These are phyloP conservation scores for Agrotis exclamationis DNA, from an alignment of 2,888 invertebrate genomes.

Conservation along the genomic window DNA sequence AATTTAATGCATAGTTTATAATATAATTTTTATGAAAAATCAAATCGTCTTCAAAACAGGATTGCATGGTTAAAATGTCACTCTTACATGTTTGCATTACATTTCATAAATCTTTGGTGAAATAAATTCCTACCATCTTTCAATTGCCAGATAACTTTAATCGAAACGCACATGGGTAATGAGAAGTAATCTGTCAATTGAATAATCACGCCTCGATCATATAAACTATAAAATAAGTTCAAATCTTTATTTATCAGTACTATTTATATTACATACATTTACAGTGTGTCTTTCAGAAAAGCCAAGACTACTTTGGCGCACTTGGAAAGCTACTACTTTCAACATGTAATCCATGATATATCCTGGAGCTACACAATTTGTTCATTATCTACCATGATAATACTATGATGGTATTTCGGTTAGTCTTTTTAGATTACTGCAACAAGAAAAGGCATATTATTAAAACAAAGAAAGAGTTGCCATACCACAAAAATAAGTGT, in stretches of 20 bases:
- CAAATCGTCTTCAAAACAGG: slow-evolving; percentile 1
- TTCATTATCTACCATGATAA: slow-evolving; percentile 43
- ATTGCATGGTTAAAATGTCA: not conserved
- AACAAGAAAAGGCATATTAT: slow-evolving; percentile 20
- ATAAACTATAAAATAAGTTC: slow-evolving; percentile 33
- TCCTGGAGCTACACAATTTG: slow-evolving; percentile 41
- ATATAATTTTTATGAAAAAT: not conserved
- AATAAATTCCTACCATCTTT: slow-evolving; percentile 24
- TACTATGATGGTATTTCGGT: slow-evolving; percentile 74
- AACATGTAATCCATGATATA: slow-evolving; percentile 39
- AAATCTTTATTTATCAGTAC: slow-evolving; percentile 28
- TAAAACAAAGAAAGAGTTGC: not conserved
- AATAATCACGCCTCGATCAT: slow-evolving; percentile 12
- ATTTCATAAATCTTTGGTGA: slow-evolving; percentile 58
- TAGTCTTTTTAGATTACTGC: slow-evolving; percentile 77
- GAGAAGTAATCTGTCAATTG: not conserved
- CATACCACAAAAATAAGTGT: not conserved
- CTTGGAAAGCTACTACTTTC: slow-evolving; percentile 44
- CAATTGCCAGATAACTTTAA: slow-evolving; percentile 2
- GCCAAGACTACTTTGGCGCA: slow-evolving; percentile 29
- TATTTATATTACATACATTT: slow-evolving; percentile 10
- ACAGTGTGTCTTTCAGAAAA: slow-evolving; percentile 17
- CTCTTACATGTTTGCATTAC: slow-evolving; percentile 3
- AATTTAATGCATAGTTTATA: not conserved
- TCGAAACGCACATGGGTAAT: not conserved